Evolutionary conservation across 1,140 invertebrate species (phyloP), one percentile per base, ranked within the genome.

Genomic region (Lepidotrigona ventralis): DNA sequence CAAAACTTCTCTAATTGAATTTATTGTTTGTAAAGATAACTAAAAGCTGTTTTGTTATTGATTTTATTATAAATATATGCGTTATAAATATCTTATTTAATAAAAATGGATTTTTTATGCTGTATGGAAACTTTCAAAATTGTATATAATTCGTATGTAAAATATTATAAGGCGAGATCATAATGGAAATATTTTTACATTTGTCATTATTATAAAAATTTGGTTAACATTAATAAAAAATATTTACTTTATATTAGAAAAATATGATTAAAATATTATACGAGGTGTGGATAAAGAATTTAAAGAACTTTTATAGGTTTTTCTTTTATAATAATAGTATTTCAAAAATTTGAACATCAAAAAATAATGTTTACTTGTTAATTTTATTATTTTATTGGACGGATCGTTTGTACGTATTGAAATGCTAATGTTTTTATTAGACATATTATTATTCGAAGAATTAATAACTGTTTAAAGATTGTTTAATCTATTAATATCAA

Each of bases 191-290:
- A 21, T 74, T 58, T 39, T 56, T 14, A 69, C 56, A 46, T 54
- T 74, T 63, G 56, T 74, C 58, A 33, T 74, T 63, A 63, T 74
- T 53, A 33, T 23, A 73, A 21, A 70, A 72, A 0, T 64, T 46
- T 75, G 58, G 46, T 26, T 72, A 1, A 29, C 15, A 29, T 66
- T 74, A 9, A 5, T 21, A 60, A 54, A 60, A 71, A 15, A n/a
- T 46, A n/a, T 70, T 70, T n/a, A 46, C 11, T 23, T 39, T 23
- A 54, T 53, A 12, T 66, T 6, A 33, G n/a, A 46, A 21, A 80
- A 60, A 19, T 70, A 54, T 60, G 12, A 60, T 60, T n/a, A 60
- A n/a, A 23, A 60, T 60, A 60, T 60, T 46, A 46, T 46, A 46
- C 39, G 6, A 46, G 8, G 6, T 46, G 6, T 46, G 39, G 39